Base-by-base conservation (phyloP, 2,888 invertebrate species). In the Calameuta pallipes region DNA sequence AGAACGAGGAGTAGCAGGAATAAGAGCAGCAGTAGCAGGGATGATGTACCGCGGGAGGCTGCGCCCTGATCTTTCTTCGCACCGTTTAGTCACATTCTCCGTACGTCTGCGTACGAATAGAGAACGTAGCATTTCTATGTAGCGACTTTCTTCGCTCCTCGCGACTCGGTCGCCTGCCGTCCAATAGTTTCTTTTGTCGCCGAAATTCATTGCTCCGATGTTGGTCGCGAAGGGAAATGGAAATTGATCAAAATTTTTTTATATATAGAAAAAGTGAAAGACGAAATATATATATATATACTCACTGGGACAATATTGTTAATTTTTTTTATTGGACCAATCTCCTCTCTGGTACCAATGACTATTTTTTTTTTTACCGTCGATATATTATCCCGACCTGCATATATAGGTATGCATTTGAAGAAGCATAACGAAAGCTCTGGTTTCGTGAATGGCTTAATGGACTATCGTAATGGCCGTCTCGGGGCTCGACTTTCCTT, bases 11-110 rank as follows among this genome's bases (percentile, higher is more conserved):
- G 41, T 41, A 4, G 41, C 41, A 56, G 41, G 41, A 56, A 56
- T 56, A 56, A 56, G 41, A 56, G 41, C 4, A 6, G 41, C 41
- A 15, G 41, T 56, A 56, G 76, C 76, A 80, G 73, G 81, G 73
- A 81, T 89, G 89, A 89, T 89, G 86, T 88, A 89, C 86, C 85
- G 89, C 84, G 82, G 81, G 84, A 84, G 88, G 84, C 87, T 88
- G 90, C 86, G 84, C 83, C 84, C 85, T 84, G 87, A 87, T 90
- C 88, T 89, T 85, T 89, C 87, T 83, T 84, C 88, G 84, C 82
- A 81, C 77, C 87, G 82, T 85, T 88, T 82, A 83, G 86, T 89
- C 87, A 86, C 87, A 84, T 85, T 84, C 83, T 83, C 78, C 78
- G 73, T 74, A n/a, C 34, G 74, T 33, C 31, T 34, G 71, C 31